These are phyloP conservation scores for Montipora capitata DNA, from an alignment of 92 coral and sea anemone species.

Conservation along the genomic window DNA sequence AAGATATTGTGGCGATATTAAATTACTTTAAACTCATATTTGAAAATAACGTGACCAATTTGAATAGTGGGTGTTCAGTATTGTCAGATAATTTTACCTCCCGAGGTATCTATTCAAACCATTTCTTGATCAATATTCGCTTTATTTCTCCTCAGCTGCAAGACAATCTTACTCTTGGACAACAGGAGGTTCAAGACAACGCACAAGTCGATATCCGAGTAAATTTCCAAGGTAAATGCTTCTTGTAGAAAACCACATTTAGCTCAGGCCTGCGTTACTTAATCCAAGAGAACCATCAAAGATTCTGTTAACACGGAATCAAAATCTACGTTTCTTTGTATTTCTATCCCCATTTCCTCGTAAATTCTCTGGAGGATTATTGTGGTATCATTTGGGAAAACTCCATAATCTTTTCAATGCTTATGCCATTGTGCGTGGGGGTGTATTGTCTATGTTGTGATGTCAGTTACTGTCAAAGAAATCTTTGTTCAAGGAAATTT, in stretches of 20 bases:
- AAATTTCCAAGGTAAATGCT: constrained; percentile 90
- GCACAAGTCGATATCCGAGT: constrained; percentile 92
- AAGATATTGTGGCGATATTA: constrained; percentile 8
- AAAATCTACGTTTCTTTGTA: not conserved
- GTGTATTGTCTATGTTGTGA: not conserved
- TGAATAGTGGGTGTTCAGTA: constrained; percentile 42
- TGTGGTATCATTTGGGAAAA: constrained; percentile 3
- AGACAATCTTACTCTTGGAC: constrained; percentile 94
- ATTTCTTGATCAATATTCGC: constrained; percentile 37
- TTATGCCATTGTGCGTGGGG: constrained; percentile 51
- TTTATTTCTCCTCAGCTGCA: constrained; percentile 79
- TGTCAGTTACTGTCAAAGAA: constrained; percentile 37
- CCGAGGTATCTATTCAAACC: constrained; percentile 19
- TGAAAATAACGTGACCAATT: constrained; percentile 58
- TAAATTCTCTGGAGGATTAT: not conserved
- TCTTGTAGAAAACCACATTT: constrained; percentile 7
- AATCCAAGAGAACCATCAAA: constrained; percentile 9
- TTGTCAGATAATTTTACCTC: constrained; percentile 66
- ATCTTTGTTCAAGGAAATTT: constrained; percentile 39
- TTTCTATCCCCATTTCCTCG: not conserved
- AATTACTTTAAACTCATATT: constrained; percentile 15
- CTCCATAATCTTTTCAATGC: constrained; percentile 30
- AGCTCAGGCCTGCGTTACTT: not conserved
- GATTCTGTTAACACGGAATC: too few species aligned
- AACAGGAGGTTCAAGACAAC: constrained; percentile 87